A percentile compares a stretch with the other conserved stretches of the same genome.
These are phyloP conservation scores for Unio delphinus DNA, from an alignment of 2,888 invertebrate species.

Conservation along the genomic window DNA sequence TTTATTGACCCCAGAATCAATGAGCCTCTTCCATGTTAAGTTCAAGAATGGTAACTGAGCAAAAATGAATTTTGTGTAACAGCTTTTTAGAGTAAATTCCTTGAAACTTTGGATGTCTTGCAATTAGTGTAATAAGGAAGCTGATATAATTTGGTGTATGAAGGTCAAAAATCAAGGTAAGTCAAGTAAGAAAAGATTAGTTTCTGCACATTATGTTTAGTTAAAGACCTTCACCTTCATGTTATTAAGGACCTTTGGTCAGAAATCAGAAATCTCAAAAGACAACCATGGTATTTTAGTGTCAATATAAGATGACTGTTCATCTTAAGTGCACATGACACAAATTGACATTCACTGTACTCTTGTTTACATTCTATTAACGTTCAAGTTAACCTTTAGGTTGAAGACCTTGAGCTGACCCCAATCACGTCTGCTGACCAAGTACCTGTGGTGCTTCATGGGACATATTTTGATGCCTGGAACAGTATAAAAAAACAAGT, in stretches of 20 bases:
- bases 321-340: not conserved
- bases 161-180: too few species aligned
- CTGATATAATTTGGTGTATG: too few species aligned
- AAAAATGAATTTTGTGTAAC: too few species aligned
- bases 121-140: too few species aligned
- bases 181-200: not conserved
- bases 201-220: not conserved
- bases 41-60: too few species aligned
- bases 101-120: too few species aligned
- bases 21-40: too few species aligned
- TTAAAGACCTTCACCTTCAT: too few species aligned
- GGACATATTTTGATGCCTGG: slow-evolving; percentile 81
- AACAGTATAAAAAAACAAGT: slow-evolving; percentile 74
- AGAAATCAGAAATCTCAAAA: too few species aligned
- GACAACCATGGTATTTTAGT: not conserved
- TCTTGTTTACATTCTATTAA: not conserved
- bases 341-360: not conserved
- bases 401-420: slow-evolving; percentile 71
- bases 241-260: not conserved
- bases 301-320: not conserved
- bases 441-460: slow-evolving; percentile 79
- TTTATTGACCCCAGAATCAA: too few species aligned
- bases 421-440: slow-evolving; percentile 70
- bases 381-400: slow-evolving; percentile 56
- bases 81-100: too few species aligned